Evolutionary conservation across 2,888 invertebrate genomes (phyloP).

Genomic region (Diplolepis rosae): DNA sequence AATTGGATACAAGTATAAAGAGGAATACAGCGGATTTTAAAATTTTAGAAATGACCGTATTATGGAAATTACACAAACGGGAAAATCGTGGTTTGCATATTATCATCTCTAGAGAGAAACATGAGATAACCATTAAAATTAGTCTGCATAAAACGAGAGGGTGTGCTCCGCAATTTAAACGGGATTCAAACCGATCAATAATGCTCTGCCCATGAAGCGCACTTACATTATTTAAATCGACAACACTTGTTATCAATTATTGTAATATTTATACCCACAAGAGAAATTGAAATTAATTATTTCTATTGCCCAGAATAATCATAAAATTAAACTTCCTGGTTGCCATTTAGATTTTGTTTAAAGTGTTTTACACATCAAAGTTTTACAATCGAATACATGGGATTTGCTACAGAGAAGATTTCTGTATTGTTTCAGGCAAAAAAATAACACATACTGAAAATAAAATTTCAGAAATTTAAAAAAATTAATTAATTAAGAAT

Average conservation of each 20-base stretch:
- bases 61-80: too few species aligned
- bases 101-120: neutral
- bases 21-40: too few species aligned
- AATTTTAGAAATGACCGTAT: too few species aligned
- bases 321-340: neutral
- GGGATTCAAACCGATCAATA: slow-evolving; percentile 63
- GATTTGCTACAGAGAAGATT: too few species aligned
- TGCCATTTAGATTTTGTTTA: neutral
- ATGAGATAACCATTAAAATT: neutral
- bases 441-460: too few species aligned
- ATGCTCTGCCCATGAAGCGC: slow-evolving; percentile 60
- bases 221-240: slow-evolving; percentile 52
- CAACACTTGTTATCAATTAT: slow-evolving; percentile 52
- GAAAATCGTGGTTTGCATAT: neutral
- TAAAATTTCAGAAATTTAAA: too few species aligned
- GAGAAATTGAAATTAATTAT: slow-evolving; percentile 55
- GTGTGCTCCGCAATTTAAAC: slow-evolving; percentile 60
- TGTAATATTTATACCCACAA: slow-evolving; percentile 53
- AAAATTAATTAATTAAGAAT: too few species aligned
- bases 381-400: too few species aligned
- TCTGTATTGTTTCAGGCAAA: neutral
- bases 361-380: too few species aligned
- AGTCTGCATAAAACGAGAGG: slow-evolving; percentile 35
- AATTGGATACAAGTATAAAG: too few species aligned
- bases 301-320: slow-evolving; percentile 39